A percentile compares a stretch with the other conserved stretches of the same genome.
phyloP scores from a whole-genome alignment of 2,797 vertebrate genomes.

The Pterois miles region DNA sequence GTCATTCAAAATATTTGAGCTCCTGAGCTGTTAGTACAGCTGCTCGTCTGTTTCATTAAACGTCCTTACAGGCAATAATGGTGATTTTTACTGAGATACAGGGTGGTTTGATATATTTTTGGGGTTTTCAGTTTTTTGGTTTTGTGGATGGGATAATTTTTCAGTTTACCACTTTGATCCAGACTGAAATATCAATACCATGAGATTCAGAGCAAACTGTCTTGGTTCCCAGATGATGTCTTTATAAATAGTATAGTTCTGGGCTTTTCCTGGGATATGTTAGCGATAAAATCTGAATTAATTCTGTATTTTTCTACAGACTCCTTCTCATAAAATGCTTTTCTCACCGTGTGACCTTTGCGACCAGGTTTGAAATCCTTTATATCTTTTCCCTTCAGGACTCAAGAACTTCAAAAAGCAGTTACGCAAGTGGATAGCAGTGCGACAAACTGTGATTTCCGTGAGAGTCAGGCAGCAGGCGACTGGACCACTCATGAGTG shows the following conservation, averaged over 20 bases:
- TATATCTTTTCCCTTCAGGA: background rate
- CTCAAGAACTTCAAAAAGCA: constrained; percentile 4
- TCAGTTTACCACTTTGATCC: background rate
- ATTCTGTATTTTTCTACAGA: background rate
- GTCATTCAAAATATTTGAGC: background rate
- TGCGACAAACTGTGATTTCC: constrained; percentile 4
- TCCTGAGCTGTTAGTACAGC: too few relatives aligned
- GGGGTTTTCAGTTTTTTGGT: too few relatives aligned
- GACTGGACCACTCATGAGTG: background rate
- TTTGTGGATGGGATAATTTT: background rate
- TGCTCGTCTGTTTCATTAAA: background rate
- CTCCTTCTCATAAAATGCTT: background rate
- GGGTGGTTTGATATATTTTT: background rate
- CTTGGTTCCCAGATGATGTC: background rate
- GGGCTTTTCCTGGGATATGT: too few relatives aligned
- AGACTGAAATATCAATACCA: background rate
- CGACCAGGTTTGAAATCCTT: background rate
- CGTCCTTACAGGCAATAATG: too few relatives aligned
- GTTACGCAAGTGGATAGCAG: background rate
- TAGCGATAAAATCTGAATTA: too few relatives aligned
- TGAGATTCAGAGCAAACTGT: background rate
- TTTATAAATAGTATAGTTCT: background rate
- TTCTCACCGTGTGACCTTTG: background rate
- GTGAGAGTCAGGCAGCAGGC: background rate
- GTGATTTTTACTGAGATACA: background rate